Percentiles rank a stretch among this genome's conserved stretches.
These are phyloP conservation scores for Cryptophagus acutangulus DNA, from an alignment of 2,888 invertebrate genomes.

Conservation along the genomic window DNA sequence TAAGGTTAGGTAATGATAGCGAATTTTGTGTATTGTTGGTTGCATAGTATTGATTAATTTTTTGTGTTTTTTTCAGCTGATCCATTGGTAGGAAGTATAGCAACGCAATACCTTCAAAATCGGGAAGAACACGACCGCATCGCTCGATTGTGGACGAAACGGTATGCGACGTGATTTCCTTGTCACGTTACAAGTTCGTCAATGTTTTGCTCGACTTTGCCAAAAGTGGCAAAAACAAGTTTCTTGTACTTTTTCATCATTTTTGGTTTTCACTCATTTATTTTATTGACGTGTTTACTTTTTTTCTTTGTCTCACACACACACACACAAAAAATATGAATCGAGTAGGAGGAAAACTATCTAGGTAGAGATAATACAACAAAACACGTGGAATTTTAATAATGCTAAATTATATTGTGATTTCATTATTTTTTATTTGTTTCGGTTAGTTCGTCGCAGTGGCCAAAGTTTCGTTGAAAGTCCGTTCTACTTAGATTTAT, in stretches of 20 bases:
- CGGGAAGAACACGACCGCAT: constrained; percentile 96
- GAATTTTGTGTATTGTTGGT: background rate
- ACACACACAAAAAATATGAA: too few relatives aligned
- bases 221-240: constrained; percentile 40
- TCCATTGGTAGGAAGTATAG: constrained; percentile 96
- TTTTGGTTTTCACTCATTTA: background rate
- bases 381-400: too few relatives aligned
- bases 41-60: constrained; percentile 11
- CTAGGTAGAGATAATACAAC: too few relatives aligned
- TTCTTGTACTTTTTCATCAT: background rate
- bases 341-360: too few relatives aligned
- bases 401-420: too few relatives aligned
- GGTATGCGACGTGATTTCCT: constrained; percentile 91
- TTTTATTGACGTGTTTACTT: background rate
- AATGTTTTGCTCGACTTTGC: constrained; percentile 41
- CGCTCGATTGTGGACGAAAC: constrained; percentile 97
- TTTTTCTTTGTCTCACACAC: too few relatives aligned
- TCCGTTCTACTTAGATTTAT: too few relatives aligned
- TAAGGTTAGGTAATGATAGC: background rate
- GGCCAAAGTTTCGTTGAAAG: constrained; percentile 20
- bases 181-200: constrained; percentile 34
- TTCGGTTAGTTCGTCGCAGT: constrained; percentile 10
- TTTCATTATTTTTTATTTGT: background rate
- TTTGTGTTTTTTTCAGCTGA: constrained; percentile 60
- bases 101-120: constrained; percentile 96